Percentiles rank a stretch among this genome's conserved stretches.
Evolutionary conservation across 2,888 invertebrate species (phyloP).

Genomic region (Brachynemurus nebulosus): DNA sequence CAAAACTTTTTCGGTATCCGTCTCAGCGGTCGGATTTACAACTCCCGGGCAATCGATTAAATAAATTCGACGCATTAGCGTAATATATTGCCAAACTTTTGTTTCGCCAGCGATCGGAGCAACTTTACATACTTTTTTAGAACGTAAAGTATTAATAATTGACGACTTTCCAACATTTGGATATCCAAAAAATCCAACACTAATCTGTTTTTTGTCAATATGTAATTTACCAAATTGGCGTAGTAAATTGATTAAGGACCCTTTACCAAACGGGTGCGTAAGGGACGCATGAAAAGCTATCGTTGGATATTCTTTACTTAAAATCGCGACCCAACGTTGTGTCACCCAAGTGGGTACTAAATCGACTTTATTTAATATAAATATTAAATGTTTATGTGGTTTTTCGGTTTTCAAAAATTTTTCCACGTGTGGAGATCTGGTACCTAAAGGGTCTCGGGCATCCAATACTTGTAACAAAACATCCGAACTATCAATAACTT

Average conservation of each 20-base stretch:
- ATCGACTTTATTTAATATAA: conserved; percentile 93
- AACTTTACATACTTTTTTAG: conserved; percentile 96
- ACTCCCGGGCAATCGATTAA: conserved; percentile 98
- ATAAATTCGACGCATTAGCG: conserved; percentile 91
- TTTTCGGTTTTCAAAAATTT: conserved; percentile 89
- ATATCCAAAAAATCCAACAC: conserved; percentile 97
- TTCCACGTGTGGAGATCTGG: conserved; percentile 83
- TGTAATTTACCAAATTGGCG: conserved; percentile 92
- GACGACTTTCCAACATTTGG: conserved; percentile 99
- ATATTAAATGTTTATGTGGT: conserved; percentile 92
- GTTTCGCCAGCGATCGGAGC: conserved; percentile 98
- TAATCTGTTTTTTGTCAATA: conserved; percentile 94
- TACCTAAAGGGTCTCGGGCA: conserved; percentile 94
- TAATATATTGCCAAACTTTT: conserved; percentile 99
- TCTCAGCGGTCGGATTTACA: conserved; percentile 93
- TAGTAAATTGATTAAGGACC: conserved; percentile 87
- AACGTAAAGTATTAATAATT: conserved; percentile 88
- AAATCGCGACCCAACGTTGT: conserved; percentile 90
- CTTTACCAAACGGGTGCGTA: conserved; percentile 97
- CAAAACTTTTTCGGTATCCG: conserved; percentile 86
- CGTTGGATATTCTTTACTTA: conserved; percentile 92
- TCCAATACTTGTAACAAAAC: conserved; percentile 92
- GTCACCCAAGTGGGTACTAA: conserved; percentile 97
- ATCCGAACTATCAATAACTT: conserved; percentile 98
- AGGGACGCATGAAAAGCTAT: conserved; percentile 98